Evolutionary conservation across 1,140 invertebrate genomes (phyloP).

Genomic region (Drosophila azteca): DNA sequence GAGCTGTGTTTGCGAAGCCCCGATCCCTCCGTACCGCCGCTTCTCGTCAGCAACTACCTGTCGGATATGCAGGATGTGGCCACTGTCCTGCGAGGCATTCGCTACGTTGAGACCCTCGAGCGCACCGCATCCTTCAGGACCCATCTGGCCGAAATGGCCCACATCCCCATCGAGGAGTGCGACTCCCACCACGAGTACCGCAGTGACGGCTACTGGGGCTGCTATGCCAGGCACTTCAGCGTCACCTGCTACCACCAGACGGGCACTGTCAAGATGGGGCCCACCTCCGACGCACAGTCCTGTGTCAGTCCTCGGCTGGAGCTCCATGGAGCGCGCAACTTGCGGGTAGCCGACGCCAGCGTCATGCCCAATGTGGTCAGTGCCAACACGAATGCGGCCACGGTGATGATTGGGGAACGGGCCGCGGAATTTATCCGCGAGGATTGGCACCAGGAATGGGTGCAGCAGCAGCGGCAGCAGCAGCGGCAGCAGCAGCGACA

Average conservation of each 20-base stretch:
- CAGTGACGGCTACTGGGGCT: slow-evolving; percentile 89
- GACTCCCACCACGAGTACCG: slow-evolving; percentile 83
- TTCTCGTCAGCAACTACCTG: slow-evolving; percentile 90
- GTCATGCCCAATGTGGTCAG: slow-evolving; percentile 89
- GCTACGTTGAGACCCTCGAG: slow-evolving; percentile 86
- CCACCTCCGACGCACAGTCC: slow-evolving; percentile 86
- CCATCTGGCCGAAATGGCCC: slow-evolving; percentile 85
- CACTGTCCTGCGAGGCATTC: slow-evolving; percentile 88
- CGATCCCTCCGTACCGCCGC: slow-evolving; percentile 89
- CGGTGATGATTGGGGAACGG: slow-evolving; percentile 94
- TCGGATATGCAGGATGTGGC: slow-evolving; percentile 86
- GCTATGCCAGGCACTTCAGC: slow-evolving; percentile 87
- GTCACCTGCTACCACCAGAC: slow-evolving; percentile 89
- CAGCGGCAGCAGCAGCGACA: neutral
- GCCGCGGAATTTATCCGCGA: slow-evolving; percentile 91
- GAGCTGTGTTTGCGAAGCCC: slow-evolving; percentile 86
- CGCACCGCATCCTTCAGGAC: slow-evolving; percentile 86
- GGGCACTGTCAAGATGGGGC: slow-evolving; percentile 91
- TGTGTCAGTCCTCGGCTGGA: slow-evolving; percentile 90
- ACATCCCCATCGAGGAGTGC: slow-evolving; percentile 87
- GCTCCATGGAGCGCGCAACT: slow-evolving; percentile 88
- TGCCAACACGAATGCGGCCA: slow-evolving; percentile 89
- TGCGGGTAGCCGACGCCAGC: slow-evolving; percentile 91
- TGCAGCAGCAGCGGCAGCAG: too few relatives aligned
- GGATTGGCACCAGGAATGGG: slow-evolving; percentile 77